Evolutionary conservation across 2,113 vertebrate species (phyloP), one percentile per base, ranked within the genome.

Genomic region (Syrmaticus mikado): DNA sequence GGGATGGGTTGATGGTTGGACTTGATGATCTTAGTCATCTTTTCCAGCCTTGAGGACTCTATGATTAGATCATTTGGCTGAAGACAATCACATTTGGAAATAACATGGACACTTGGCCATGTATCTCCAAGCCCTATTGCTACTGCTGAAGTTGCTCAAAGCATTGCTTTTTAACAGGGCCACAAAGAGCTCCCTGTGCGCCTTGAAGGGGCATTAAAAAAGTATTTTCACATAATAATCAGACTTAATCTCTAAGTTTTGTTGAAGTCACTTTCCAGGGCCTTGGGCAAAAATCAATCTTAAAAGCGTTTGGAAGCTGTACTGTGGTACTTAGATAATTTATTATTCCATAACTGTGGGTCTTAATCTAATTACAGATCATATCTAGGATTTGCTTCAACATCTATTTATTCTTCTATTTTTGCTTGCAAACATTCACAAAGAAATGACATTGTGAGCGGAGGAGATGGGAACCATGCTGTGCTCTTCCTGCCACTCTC

Each of bases 301-400:
- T 85, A 62, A 93, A 95, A 94, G 74, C 16, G 1, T 58, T 79
- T 55, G n/a, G 73, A 77, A 80, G 25, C 60, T 87, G 55, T 75
- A 68, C 22, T 0, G 1, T 40, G 38, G 55, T 79, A 62, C 74
- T 90, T 85, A 57, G 78, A 94, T 85, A 87, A 96, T 94, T 96
- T 90, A 93, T 96, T 94, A 85, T 94, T 93, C 89, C 85, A 67
- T 93, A 95, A 96, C 83, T 85, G 62, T 89, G 46, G 52, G 38
- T 90, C 80, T 78, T 97, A 92, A 96, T 96, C 77, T 90, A 94
- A 93, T 94, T 94, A 91, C 60, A 95, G 89, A 93, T 92, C 6
- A 3, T 83, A 95, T 94, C 85, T 87, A 66, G 77, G 57, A 70
- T 92, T 94, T 0, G 0, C 70, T 93, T 76, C 80, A 40, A 40